Evolutionary conservation across 2,888 invertebrate genomes (phyloP), one percentile per base, ranked within the genome.

Genomic region (Craniophora ligustri): DNA sequence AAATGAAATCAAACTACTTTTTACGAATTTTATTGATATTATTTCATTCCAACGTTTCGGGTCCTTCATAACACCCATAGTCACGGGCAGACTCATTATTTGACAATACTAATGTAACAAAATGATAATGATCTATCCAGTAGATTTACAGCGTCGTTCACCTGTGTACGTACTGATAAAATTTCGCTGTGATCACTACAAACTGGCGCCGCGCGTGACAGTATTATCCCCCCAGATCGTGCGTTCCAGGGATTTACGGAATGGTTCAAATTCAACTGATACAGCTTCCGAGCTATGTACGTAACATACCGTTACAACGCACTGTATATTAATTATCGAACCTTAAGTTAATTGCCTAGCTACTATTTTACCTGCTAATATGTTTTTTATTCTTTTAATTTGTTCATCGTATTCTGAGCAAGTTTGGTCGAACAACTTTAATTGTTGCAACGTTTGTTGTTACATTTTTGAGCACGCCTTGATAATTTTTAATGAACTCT

Each of bases 401-500:
- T n/a, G n/a, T n/a, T n/a, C n/a, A n/a, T n/a, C n/a, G n/a, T n/a
- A n/a, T n/a, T n/a, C n/a, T n/a, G n/a, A n/a, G n/a, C n/a, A n/a
- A n/a, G n/a, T n/a, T n/a, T n/a, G n/a, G n/a, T n/a, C n/a, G n/a
- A n/a, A n/a, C n/a, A n/a, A n/a, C n/a, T n/a, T n/a, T n/a, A n/a
- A n/a, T n/a, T n/a, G n/a, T n/a, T n/a, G n/a, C n/a, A n/a, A n/a
- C n/a, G n/a, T n/a, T n/a, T n/a, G n/a, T n/a, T n/a, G n/a, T n/a
- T 61, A 45, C 16, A 67, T 58, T 64, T 58, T 62, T 58, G 45
- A 65, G 55, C 60, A 65, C 56, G 53, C 31, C 47, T 51, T 36
- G 40, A 65, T 67, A 51, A 72, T 64, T 67, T 57, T 58, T 64
- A 58, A 68, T 67, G 54, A 59, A 72, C 55, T 58, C 53, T 61